phyloP scores from a whole-genome alignment of 2,888 invertebrate species.

The Cantharis nigra region DNA sequence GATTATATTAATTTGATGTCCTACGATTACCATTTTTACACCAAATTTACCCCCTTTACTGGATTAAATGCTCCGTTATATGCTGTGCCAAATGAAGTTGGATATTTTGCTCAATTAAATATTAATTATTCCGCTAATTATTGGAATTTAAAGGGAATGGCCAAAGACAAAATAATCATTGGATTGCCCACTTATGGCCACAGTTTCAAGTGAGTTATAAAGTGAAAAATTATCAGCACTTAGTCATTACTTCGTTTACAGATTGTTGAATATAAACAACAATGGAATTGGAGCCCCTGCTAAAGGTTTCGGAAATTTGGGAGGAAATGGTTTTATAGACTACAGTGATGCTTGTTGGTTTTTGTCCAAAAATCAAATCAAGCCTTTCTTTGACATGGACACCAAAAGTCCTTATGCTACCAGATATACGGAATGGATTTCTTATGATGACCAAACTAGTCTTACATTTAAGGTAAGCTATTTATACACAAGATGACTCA shows the following conservation, averaged over 20 bases:
- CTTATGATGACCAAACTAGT: conserved; percentile 77
- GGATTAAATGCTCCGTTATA: conserved; percentile 84
- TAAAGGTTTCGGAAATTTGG: conserved; percentile 69
- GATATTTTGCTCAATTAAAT: conserved; percentile 73
- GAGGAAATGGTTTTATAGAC: conserved; percentile 69
- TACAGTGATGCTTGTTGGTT: conserved; percentile 75
- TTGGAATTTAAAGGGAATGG: conserved; percentile 78
- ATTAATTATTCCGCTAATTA: conserved; percentile 80
- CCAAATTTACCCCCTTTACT: conserved; percentile 77
- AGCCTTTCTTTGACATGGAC: conserved; percentile 66
- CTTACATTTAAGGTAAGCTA: conserved; percentile 66
- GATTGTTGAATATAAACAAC: conserved; percentile 70
- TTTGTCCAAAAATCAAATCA: conserved; percentile 59
- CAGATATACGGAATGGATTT: conserved; percentile 76
- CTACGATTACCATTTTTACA: conserved; percentile 86
- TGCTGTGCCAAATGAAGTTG: conserved; percentile 62
- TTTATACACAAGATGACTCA: too few relatives aligned
- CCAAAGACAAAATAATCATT: conserved; percentile 75
- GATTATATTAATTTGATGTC: conserved; percentile 91
- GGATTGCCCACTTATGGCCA: conserved; percentile 91
- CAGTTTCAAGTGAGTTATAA: conserved; percentile 64
- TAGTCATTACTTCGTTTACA: conserved; percentile 37
- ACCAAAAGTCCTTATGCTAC: conserved; percentile 79
- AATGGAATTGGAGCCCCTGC: conserved; percentile 73
- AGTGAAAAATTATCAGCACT: background rate